phyloP scores from a whole-genome alignment of 1,140 invertebrate genomes.

The Galleria mellonella region DNA sequence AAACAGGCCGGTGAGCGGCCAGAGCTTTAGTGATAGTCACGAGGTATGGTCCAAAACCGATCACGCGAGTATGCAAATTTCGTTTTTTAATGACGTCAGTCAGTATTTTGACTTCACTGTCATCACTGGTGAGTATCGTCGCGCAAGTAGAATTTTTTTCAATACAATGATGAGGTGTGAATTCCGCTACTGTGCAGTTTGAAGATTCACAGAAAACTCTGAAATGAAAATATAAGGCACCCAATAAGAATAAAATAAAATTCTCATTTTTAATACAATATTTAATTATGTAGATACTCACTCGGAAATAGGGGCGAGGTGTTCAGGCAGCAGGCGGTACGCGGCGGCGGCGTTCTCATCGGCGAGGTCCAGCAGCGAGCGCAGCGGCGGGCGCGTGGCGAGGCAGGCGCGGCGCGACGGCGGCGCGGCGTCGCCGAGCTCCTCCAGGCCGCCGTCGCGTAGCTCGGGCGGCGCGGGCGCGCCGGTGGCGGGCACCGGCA shows the following conservation, averaged over 20 bases:
- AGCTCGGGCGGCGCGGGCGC: slow-evolving; percentile 11
- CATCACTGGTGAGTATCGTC: slow-evolving; percentile 28
- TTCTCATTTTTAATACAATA: no score
- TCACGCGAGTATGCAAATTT: slow-evolving; percentile 11
- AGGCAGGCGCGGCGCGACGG: slow-evolving; percentile 24
- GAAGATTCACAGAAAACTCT: background rate
- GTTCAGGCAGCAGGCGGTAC: slow-evolving; percentile 8
- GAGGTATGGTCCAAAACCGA: slow-evolving; percentile 14
- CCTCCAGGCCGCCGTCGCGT: slow-evolving; percentile 19
- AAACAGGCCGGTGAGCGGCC: background rate
- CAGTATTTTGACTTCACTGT: slow-evolving; percentile 23
- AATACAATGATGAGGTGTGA: slow-evolving; percentile 22
- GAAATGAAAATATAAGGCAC: no score
- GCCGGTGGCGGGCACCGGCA: slow-evolving; percentile 17
- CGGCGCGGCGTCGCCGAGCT: slow-evolving; percentile 25
- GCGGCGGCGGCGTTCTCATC: slow-evolving; percentile 10
- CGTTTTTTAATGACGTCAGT: slow-evolving; percentile 7
- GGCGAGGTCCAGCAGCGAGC: slow-evolving; percentile 31
- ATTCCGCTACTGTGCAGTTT: background rate
- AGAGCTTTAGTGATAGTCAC: background rate
- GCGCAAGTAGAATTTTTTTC: slow-evolving; percentile 20
- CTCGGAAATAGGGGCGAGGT: slow-evolving; percentile 5
- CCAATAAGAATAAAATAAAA: no score
- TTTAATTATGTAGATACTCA: no score
- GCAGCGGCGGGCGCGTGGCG: slow-evolving; percentile 9